A percentile compares a stretch with the other conserved stretches of the same genome.
These are phyloP conservation scores for Micoletzkya japonica DNA, from an alignment of 2,888 invertebrate species.

Conservation along the genomic window DNA sequence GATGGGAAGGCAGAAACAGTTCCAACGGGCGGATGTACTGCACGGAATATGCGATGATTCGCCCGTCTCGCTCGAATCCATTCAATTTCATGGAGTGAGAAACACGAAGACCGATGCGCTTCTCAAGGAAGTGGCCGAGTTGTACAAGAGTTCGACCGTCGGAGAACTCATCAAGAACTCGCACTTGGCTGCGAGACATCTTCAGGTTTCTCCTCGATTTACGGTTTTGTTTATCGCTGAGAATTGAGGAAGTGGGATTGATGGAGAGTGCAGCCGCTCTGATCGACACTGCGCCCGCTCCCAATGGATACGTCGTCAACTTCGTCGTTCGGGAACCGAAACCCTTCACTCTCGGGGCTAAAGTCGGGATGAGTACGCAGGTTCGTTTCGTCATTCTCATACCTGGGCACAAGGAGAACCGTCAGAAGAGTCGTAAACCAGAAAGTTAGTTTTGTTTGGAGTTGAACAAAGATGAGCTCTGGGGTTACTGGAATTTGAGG, in stretches of 20 bases:
- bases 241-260: slow-evolving; percentile 72
- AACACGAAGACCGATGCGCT: slow-evolving; percentile 57
- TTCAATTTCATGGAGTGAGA: slow-evolving; percentile 58
- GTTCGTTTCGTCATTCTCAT: neutral
- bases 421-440: too few species aligned
- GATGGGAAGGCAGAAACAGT: slow-evolving; percentile 27
- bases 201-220: slow-evolving; percentile 39
- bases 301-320: slow-evolving; percentile 73
- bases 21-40: slow-evolving; percentile 42
- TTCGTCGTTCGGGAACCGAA: slow-evolving; percentile 81
- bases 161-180: slow-evolving; percentile 71
- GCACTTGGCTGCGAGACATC: slow-evolving; percentile 53
- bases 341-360: slow-evolving; percentile 51
- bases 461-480: too few species aligned
- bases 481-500: neutral
- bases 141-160: slow-evolving; percentile 84
- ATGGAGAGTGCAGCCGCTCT: slow-evolving; percentile 83
- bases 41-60: slow-evolving; percentile 38
- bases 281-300: slow-evolving; percentile 81
- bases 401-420: too few species aligned
- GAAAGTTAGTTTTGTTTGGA: too few species aligned
- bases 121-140: slow-evolving; percentile 74
- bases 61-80: slow-evolving; percentile 48
- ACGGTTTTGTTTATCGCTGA: neutral
- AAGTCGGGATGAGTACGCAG: slow-evolving; percentile 57